Base-by-base conservation (phyloP, 2,797 vertebrate genomes). In the Pempheris klunzingeri region DNA sequence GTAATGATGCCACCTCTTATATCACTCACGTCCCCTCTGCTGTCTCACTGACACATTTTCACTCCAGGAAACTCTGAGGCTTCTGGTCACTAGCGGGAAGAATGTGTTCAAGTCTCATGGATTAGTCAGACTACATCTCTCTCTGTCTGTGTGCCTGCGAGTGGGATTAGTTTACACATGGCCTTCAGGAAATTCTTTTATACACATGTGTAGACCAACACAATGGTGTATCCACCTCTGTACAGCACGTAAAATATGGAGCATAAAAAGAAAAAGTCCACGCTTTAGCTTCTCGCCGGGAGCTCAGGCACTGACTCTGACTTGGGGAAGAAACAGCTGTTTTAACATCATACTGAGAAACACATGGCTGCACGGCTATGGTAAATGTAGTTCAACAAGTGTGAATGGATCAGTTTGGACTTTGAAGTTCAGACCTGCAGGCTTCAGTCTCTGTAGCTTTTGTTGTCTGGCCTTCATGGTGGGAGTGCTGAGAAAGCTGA, bases 401-500 rank as follows among this genome's bases (percentile, higher is more conserved):
- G 80, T 46, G 68, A 83, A 74, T 20, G 71, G 30, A 74, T 60
- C 24, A 49, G 72, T 64, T 81, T 70, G 74, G 47, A 47, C 82
- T 85, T 83, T 84, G 82, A 84, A 75, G 77, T 69, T 60, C n/a
- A 60, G 46, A 77, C 73, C 78, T 74, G 68, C 38, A 61, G 83
- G 71, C 64, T 83, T 74, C 22, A 39, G 46, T 59, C 68, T 59
- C 50, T 44, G 44, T 14, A 60, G 63, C 28, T 77, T 69, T 67
- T 71, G 60, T 61, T 74, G 58, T 82, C 58, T 71, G 65, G 63
- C 32, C 69, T 71, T 78, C 41, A 44, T 66, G 71, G 78, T 68
- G 73, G 70, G 50, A 85, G 71, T 44, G 36, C 63, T 71, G 71
- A 41, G 65, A 77, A 84, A 74, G 73, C 71, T 69, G 75, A 86